These are phyloP conservation scores for Amiota mariae DNA, from an alignment of 2,888 invertebrate species.

Conservation along the genomic window DNA sequence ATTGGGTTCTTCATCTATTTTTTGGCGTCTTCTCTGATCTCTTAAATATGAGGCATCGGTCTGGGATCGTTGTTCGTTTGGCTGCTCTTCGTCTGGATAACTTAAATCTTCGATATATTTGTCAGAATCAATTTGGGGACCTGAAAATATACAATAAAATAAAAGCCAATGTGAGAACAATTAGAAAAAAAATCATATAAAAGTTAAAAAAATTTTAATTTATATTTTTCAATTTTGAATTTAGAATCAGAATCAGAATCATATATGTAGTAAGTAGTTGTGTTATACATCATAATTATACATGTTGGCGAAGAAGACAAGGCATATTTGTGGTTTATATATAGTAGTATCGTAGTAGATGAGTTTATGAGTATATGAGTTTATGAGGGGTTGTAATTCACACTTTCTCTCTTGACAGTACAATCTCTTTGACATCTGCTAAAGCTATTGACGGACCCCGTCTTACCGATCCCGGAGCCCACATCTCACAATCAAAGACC, in stretches of 20 bases:
- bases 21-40: not conserved
- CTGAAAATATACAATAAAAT: slow-evolving; percentile 38
- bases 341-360: too few species aligned
- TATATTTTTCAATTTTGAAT: not conserved
- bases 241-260: too few species aligned
- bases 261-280: too few species aligned
- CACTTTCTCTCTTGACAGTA: not conserved
- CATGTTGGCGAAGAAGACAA: too few species aligned
- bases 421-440: slow-evolving; percentile 54
- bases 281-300: too few species aligned
- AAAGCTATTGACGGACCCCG: slow-evolving; percentile 52
- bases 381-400: too few species aligned
- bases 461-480: slow-evolving; percentile 40
- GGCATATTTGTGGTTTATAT: too few species aligned
- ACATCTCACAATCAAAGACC: slow-evolving; percentile 61
- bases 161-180: slow-evolving; percentile 38
- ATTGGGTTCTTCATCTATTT: not conserved
- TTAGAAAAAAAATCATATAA: not conserved
- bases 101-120: slow-evolving; percentile 59
- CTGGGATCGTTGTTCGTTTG: slow-evolving; percentile 31
- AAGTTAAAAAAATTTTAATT: slow-evolving; percentile 23
- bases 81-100: slow-evolving; percentile 31
- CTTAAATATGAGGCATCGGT: slow-evolving; percentile 26
- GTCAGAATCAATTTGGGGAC: slow-evolving; percentile 56
- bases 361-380: too few species aligned